Evolutionary conservation across 2,888 invertebrate species (phyloP), one percentile per base, ranked within the genome.

Genomic region (Athripsodes cinereus): DNA sequence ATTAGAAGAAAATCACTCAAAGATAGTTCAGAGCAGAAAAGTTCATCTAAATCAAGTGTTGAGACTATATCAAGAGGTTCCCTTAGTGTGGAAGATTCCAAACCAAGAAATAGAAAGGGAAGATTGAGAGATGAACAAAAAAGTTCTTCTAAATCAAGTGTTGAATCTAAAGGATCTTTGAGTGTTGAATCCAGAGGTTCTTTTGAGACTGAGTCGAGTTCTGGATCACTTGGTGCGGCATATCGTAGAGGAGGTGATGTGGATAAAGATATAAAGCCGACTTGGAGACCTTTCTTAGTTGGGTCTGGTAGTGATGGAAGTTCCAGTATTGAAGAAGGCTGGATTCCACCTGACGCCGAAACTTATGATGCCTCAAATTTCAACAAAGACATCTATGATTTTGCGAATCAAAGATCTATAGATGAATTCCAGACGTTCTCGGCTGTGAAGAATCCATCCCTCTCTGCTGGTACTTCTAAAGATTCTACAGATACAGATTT

Each of bases 251-350:
- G 74, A 61, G 85, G 74, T 62, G 69, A 79, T 22, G 74, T 72
- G 2, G 74, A 78, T 51, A 79, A 84, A 68, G 90, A 90, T 69
- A 75, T 88, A 55, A 88, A 86, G 69, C 86, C 89, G 2, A 90
- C 90, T 0, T 90, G 90, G 89, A 83, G 87, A 66, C 87, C 90
- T 2, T 92, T 91, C 69, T 86, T 90, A 20, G 82, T 92, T 16
- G 91, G 91, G 69, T 79, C 78, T 1, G 79, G 79, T 2, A 91
- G 90, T 69, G 90, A 90, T 53, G 90, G 89, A 35, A 91, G 90
- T 62, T 91, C 91, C 2, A 92, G 91, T 69, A 82, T 90, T 49
- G 92, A 92, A 71, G 92, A 92, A 69, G 88, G 87, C 5, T 86
- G 89, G 80, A 83, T 88, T 67, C 87, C 89, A 10, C 85, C 87